phyloP scores from a whole-genome alignment of 2,888 invertebrate species.

The Aporophyla lueneburgensis region DNA sequence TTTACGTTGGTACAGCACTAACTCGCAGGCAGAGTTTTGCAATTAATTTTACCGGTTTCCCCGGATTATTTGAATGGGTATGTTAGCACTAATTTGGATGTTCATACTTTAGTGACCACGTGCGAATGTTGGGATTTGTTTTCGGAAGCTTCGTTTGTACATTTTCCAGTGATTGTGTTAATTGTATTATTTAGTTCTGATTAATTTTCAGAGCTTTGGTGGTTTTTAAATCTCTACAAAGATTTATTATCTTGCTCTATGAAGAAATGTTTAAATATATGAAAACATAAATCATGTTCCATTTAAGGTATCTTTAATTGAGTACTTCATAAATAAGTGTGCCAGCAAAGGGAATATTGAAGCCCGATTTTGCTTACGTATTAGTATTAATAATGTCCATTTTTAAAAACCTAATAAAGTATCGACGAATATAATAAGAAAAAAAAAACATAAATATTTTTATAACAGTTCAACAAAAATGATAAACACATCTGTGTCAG shows the following conservation, averaged over 20 bases:
- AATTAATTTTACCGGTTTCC: conserved; percentile 77
- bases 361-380: background rate
- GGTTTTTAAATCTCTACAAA: background rate
- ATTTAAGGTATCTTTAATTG: too few species aligned
- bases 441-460: too few species aligned
- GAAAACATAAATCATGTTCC: too few species aligned
- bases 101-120: conserved; percentile 16
- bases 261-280: background rate
- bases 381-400: background rate
- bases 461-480: too few species aligned
- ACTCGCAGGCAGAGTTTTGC: conserved; percentile 69
- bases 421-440: too few species aligned
- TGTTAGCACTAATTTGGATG: conserved; percentile 49
- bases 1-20: conserved; percentile 71
- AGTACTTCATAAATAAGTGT: background rate
- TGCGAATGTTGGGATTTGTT: conserved; percentile 5
- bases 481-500: background rate
- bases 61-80: conserved; percentile 50
- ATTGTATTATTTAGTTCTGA: background rate
- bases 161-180: background rate
- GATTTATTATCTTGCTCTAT: background rate
- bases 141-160: background rate
- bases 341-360: background rate
- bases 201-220: background rate
- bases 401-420: background rate